A percentile compares a stretch with the other conserved stretches of the same genome.
Conservation (phyloP, 2,113 vertebrate genomes). For the Thamnaconus septentrionalis region DNA sequence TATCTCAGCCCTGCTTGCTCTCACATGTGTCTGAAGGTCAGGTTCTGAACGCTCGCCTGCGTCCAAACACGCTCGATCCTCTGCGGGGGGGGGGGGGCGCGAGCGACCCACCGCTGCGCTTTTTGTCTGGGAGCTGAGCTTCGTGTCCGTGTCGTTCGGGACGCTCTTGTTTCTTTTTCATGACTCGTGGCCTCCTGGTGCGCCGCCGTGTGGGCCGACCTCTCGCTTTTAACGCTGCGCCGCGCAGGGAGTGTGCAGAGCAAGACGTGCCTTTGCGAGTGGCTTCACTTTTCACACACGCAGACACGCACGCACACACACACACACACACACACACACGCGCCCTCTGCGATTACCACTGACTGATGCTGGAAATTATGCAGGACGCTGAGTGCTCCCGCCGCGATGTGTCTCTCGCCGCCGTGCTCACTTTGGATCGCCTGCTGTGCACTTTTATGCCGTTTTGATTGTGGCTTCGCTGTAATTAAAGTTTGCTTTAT, state of each 20-base stretch:
- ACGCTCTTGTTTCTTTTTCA: too few species aligned
- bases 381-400: slow-evolving; percentile 13
- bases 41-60: too few species aligned
- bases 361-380: slow-evolving; percentile 29
- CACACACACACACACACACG: too few species aligned
- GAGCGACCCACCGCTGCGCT: too few species aligned
- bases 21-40: too few species aligned
- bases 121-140: too few species aligned
- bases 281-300: slow-evolving; percentile 24
- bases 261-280: not conserved
- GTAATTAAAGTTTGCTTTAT: slow-evolving; percentile 2
- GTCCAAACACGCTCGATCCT: too few species aligned
- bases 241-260: too few species aligned
- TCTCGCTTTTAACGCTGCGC: slow-evolving; percentile 27
- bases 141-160: too few species aligned
- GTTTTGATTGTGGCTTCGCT: slow-evolving; percentile 1
- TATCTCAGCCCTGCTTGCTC: too few species aligned
- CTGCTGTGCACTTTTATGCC: slow-evolving; percentile 7
- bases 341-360: slow-evolving; percentile 20
- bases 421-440: slow-evolving; percentile 9
- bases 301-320: not conserved
- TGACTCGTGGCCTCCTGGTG: too few species aligned
- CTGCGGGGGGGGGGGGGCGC: too few species aligned
- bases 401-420: slow-evolving; percentile 2
- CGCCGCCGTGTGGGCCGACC: not conserved